Conservation (phyloP, 2,113 vertebrate species). For the Talpa occidentalis region DNA sequence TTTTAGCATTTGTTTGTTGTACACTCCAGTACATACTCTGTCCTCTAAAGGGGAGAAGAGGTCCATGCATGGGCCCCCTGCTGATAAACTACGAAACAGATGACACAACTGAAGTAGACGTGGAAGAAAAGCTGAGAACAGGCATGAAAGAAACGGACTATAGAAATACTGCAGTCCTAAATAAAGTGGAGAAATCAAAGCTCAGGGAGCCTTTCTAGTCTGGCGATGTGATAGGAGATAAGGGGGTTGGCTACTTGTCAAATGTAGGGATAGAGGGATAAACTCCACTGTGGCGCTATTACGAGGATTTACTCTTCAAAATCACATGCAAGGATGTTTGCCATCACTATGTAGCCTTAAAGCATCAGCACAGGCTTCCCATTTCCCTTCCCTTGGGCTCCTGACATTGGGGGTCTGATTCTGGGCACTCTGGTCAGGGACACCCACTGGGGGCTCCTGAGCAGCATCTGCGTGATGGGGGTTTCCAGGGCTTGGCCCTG, state of each 20-base stretch:
- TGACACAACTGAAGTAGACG: neutral
- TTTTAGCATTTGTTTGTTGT: neutral
- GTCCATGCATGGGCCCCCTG: neutral
- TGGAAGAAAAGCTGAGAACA: neutral
- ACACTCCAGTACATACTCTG: accelerated
- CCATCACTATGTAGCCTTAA: accelerated
- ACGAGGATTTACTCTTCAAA: neutral
- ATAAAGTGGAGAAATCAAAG: neutral
- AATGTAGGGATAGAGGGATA: neutral
- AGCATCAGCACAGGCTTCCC: neutral
- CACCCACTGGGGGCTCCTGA: neutral
- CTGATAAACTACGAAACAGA: neutral
- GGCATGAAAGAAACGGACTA: neutral
- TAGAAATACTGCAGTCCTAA: neutral
- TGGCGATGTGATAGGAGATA: neutral
- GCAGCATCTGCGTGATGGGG: accelerated
- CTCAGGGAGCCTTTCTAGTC: neutral
- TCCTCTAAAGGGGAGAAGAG: neutral
- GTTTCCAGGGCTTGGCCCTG: neutral
- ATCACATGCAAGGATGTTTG: neutral
- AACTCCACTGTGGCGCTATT: neutral
- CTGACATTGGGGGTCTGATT: too few relatives aligned
- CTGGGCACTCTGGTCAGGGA: neutral
- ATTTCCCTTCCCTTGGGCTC: accelerated
- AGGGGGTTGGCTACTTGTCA: neutral